These are phyloP conservation scores for Barbus barbus DNA, from an alignment of 2,113 vertebrate genomes.

Conservation along the genomic window DNA sequence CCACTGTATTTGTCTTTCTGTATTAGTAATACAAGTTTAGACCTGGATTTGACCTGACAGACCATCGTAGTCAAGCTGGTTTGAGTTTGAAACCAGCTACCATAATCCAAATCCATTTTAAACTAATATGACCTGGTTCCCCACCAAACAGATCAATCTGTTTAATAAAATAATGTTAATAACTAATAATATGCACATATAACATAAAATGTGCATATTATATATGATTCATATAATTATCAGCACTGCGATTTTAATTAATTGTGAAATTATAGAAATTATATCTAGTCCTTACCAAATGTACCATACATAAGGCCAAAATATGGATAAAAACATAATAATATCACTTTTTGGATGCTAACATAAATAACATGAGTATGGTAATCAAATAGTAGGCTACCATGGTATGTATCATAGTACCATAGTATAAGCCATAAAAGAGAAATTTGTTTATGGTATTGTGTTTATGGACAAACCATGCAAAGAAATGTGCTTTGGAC, in stretches of 20 bases:
- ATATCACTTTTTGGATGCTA: too few relatives aligned
- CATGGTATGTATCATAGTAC: too few relatives aligned
- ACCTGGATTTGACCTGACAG: neutral
- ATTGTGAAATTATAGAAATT: too few relatives aligned
- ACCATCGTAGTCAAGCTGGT: neutral
- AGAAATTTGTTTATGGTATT: too few relatives aligned
- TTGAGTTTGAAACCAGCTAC: neutral
- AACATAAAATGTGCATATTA: neutral
- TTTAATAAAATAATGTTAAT: neutral
- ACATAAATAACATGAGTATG: too few relatives aligned
- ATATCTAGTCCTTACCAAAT: too few relatives aligned
- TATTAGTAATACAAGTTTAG: neutral
- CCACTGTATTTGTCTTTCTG: neutral
- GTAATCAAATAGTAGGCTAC: too few relatives aligned
- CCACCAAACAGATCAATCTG: neutral
- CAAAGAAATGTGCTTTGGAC: neutral
- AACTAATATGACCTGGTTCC: too few relatives aligned
- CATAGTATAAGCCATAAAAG: too few relatives aligned
- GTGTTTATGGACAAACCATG: too few relatives aligned
- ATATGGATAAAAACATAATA: too few relatives aligned
- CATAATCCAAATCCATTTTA: neutral
- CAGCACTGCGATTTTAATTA: neutral
- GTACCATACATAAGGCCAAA: too few relatives aligned
- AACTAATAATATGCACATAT: neutral
- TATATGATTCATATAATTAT: neutral